Percentiles rank a stretch among this genome's conserved stretches.
These are phyloP conservation scores for Proteles cristata DNA, from an alignment of 2,113 vertebrate species.

Conservation along the genomic window DNA sequence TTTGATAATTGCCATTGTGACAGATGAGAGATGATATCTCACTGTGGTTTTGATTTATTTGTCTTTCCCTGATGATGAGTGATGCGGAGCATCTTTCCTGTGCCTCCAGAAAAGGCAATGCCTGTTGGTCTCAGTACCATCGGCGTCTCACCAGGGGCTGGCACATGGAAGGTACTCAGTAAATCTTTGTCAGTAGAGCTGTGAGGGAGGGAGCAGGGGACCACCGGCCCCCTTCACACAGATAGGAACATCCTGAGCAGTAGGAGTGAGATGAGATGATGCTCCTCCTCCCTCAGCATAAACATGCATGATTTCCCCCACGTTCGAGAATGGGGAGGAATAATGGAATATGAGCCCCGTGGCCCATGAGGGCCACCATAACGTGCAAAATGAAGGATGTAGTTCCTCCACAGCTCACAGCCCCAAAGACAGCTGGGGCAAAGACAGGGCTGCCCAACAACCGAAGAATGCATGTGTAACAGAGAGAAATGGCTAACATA, in stretches of 20 bases:
- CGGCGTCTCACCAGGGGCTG: not conserved
- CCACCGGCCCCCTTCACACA: not conserved
- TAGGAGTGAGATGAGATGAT: not conserved
- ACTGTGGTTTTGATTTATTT: not conserved
- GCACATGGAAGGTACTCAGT: not conserved
- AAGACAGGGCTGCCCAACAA: not conserved
- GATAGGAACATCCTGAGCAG: not conserved
- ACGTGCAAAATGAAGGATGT: not conserved
- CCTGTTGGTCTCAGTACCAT: not conserved
- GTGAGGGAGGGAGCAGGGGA: not conserved
- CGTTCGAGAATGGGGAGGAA: not conserved
- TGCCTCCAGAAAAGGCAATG: not conserved
- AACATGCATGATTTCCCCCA: fast-evolving
- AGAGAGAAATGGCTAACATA: not conserved
- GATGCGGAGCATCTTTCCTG: not conserved
- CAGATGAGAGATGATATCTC: not conserved
- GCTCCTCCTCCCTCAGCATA: not conserved
- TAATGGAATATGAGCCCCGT: not conserved
- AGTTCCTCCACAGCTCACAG: not conserved
- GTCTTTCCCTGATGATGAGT: not conserved
- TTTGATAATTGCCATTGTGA: not conserved
- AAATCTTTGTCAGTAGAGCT: not conserved
- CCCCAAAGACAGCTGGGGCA: not conserved
- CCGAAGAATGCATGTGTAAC: not conserved
- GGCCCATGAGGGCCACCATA: not conserved